Base-by-base conservation (phyloP, 2,888 invertebrate genomes). In the Lumbricus terrestris region DNA sequence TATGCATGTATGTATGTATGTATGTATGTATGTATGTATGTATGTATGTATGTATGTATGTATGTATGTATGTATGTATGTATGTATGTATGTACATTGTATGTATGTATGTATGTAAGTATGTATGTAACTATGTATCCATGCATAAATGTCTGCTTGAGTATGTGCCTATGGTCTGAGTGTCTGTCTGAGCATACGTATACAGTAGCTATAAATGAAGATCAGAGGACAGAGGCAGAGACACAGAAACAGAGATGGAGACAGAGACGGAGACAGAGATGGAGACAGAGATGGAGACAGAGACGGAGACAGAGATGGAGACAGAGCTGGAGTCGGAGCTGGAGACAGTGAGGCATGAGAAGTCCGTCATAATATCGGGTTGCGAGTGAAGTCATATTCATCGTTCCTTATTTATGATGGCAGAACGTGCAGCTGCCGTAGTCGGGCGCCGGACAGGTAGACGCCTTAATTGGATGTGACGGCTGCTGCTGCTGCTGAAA, bases 11-110 rank as follows among this genome's bases (percentile, higher is more conserved):
- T 88, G 23, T 40, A 88, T 88, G 23, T 40, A 88, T 88, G 23
- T 13, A 88, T 88, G 23, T 23, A 88, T 88, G 37, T 18, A 37
- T 88, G 23, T 40, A 88, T 88, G 29, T 40, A 89, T 89, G n/a
- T 34, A 89, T 89, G n/a, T 69, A 34, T 33, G 20, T 23, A 38
- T 34, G n/a, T 29, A 20, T 88, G 20, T 29, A 37, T 37, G 18
- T 40, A 40, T n/a, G n/a, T 40, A 40, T 88, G n/a, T 40, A 88
- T 88, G n/a, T 40, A 40, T 37, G 40, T 40, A 16, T 40, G n/a
- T 40, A 40, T 88, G 40, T 40, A 88, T 88, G n/a, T 40, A 40
- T 18, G 33, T 40, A 37, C n/a, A n/a, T n/a, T n/a, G n/a, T 40
- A 4, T 88, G 40, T n/a, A 18, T 88, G 6, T 88, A 18, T 88